Evolutionary conservation across 2,113 vertebrate genomes (phyloP), one percentile per base, ranked within the genome.

Genomic region (Rallus limicola): DNA sequence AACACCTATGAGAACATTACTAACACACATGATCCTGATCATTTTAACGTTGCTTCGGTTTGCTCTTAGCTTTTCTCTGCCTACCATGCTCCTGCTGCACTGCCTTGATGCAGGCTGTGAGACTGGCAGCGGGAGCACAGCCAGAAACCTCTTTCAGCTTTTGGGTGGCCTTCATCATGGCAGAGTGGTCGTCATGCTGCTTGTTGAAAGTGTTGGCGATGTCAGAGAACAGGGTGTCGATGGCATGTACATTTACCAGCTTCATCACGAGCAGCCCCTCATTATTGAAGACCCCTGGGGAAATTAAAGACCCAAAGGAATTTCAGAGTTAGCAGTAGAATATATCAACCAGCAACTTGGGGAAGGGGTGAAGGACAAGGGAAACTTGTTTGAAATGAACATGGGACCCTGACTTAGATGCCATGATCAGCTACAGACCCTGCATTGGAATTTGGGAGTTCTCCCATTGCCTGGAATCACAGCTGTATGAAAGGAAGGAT

Each of bases 151-250:
- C 75, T 40, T 77, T 93, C 83, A 98, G 94, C 48, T 52, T 93
- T 33, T 28, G 85, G 65, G 94, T 67, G 46, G 91, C 94, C 79
- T 63, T 84, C 17, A 48, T 65, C 98, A 98, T 97, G 42, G 85
- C 83, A 75, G 97, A 75, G 31, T 98, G 97, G 56, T 94, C 42
- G 4, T 92, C 79, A 11, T 98, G 98, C 92, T 98, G 97, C 83
- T 98, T 77, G 24, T 98, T 98, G 76, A 98, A 98, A 14, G 90
- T 91, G 34, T 95, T 93, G 3, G 98, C 71, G 36, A 97, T 78
- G 10, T 97, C 96, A 1, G 58, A 74, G 92, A 98, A 98, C 33
- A 89, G 62, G 71, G 46, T 69, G 86, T 98, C 97, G 13, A 98
- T 31, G 65, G 97, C 94, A 28, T 19, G 19, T 23, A 97, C 93